These are phyloP conservation scores for Vultur gryphus DNA, from an alignment of 2,797 vertebrate species.

Conservation along the genomic window DNA sequence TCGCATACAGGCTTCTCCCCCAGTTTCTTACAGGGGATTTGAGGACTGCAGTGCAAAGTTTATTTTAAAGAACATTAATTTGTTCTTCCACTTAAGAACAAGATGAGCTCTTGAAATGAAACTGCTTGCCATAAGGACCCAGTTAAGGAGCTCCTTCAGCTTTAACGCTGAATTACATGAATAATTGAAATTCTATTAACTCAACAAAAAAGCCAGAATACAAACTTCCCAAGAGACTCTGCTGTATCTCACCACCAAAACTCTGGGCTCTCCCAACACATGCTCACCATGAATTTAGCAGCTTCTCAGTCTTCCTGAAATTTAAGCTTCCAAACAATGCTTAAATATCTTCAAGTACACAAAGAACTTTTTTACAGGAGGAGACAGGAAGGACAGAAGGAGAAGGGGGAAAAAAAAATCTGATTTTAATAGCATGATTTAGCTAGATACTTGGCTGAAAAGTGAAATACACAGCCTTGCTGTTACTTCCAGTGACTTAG, in stretches of 20 bases:
- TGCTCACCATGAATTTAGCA: neutral
- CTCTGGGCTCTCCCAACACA: neutral
- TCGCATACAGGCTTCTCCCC: neutral
- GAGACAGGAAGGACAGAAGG: neutral
- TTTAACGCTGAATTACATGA: constrained; percentile 25
- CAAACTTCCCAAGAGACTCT: neutral
- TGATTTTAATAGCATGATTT: neutral
- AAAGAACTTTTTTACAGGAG: neutral
- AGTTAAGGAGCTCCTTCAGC: constrained; percentile 51
- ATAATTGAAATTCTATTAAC: constrained; percentile 45
- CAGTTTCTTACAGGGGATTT: neutral
- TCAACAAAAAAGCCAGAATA: neutral
- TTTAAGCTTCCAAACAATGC: neutral
- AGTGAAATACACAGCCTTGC: neutral
- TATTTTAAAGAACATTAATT: constrained; percentile 46
- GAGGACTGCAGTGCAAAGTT: constrained; percentile 2
- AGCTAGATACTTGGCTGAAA: neutral
- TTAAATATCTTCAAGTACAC: neutral
- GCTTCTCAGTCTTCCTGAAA: neutral
- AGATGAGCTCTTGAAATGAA: constrained; percentile 55
- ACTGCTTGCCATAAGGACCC: constrained; percentile 26
- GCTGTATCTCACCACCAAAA: neutral
- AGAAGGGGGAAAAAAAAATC: neutral
- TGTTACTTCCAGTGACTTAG: neutral
- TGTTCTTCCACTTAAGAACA: constrained; percentile 45